Conservation (phyloP, 2,888 invertebrate genomes). For the Mimumesa dahlbomi region DNA sequence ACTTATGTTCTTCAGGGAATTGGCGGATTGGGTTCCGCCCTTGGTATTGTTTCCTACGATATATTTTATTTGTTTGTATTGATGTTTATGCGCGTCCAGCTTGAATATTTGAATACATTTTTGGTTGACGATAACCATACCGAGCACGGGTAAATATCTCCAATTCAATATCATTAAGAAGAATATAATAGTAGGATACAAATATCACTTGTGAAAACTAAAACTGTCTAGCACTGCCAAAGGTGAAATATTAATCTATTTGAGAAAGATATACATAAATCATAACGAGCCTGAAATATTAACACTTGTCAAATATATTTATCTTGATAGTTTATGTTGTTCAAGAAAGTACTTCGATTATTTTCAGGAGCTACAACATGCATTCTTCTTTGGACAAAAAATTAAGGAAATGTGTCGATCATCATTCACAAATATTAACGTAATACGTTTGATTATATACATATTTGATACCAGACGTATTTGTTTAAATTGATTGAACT, state of each 20-base stretch:
- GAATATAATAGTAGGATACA: too few species aligned
- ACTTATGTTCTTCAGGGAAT: slow-evolving; percentile 59
- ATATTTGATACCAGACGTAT: not conserved
- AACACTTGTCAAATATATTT: too few species aligned
- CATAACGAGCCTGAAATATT: too few species aligned
- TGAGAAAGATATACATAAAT: too few species aligned
- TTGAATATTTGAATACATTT: slow-evolving; percentile 56
- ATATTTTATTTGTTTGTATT: slow-evolving; percentile 58
- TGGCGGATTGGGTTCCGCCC: slow-evolving; percentile 52
- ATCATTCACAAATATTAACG: too few species aligned
- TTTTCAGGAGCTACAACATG: not conserved
- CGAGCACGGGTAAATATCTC: not conserved
- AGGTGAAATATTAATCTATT: not conserved
- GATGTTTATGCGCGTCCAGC: slow-evolving; percentile 54
- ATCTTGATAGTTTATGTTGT: not conserved
- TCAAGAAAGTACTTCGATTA: not conserved
- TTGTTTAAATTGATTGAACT: not conserved
- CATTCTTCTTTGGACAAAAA: slow-evolving; percentile 15
- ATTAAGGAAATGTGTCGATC: slow-evolving; percentile 50
- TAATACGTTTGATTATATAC: not conserved
- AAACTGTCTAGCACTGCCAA: too few species aligned
- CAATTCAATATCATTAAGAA: too few species aligned
- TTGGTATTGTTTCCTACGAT: slow-evolving; percentile 61
- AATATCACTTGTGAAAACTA: too few species aligned
- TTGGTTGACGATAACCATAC: slow-evolving; percentile 22